phyloP scores from a whole-genome alignment of 2,888 invertebrate genomes.

The Dendrolimus pini region DNA sequence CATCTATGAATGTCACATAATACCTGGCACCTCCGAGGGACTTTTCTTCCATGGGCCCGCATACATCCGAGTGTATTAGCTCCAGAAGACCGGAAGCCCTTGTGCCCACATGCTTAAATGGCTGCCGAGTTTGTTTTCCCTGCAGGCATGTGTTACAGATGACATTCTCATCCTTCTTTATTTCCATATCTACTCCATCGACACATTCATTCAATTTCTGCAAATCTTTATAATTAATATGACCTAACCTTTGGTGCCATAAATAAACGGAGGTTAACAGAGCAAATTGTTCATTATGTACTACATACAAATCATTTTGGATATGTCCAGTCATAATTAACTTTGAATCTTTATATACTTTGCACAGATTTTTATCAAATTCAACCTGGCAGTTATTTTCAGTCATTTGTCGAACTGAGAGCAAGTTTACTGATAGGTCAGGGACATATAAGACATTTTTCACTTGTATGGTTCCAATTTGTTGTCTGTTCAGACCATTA shows the following conservation, averaged over 20 bases:
- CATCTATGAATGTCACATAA: conserved; percentile 6
- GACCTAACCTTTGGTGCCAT: neutral
- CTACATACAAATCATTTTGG: neutral
- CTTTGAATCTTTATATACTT: neutral
- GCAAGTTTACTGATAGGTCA: too few species aligned
- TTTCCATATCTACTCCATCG: neutral
- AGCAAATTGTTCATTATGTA: neutral
- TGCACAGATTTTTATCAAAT: neutral
- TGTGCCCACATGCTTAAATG: neutral
- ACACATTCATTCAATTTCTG: neutral
- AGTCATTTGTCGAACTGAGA: neutral
- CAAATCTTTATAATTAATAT: neutral
- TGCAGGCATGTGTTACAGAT: neutral
- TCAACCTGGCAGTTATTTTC: neutral
- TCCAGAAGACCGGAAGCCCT: neutral
- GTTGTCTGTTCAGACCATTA: neutral
- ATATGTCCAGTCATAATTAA: neutral
- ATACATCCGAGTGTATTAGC: conserved; percentile 6
- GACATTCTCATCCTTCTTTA: neutral
- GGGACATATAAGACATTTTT: neutral
- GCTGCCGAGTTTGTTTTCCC: neutral
- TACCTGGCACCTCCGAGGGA: conserved; percentile 7
- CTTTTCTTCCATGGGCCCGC: conserved; percentile 7
- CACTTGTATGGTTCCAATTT: neutral
- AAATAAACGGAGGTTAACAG: conserved; percentile 1